Evolutionary conservation across 2,888 invertebrate species (phyloP), one percentile per base, ranked within the genome.

Genomic region (Eupsilia transversa): DNA sequence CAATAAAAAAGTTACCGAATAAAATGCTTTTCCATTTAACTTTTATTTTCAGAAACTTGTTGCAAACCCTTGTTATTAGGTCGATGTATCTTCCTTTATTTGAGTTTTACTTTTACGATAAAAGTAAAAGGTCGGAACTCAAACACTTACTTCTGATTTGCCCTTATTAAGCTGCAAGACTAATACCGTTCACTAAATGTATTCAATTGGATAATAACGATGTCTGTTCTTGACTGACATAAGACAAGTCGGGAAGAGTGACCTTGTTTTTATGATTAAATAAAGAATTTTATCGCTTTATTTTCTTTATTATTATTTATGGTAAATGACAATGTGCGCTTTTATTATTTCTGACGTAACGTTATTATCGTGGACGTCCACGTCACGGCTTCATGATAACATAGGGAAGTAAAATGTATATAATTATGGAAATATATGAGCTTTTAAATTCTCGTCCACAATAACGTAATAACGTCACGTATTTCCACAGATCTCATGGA

Each of bases 131-230:
- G 73, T 80, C 72, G 70, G 78, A 82, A 82, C 80, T 81, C 87
- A 82, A 87, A 86, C 86, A 85, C 81, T 88, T 82, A 84, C 80
- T 87, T 79, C 81, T 88, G 86, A 90, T 88, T 87, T 88, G 80
- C 74, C 85, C 82, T 88, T 90, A 90, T 88, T 89, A 89, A 80
- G 86, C 79, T 84, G 72, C 87, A 90, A 88, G 85, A 86, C 74
- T 85, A 83, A 86, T 85, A 85, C 79, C 77, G 84, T 83, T 84
- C 82, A 86, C 89, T 85, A 88, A 92, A 92, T 93, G 87, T 90
- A 89, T 91, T 92, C 92, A 93, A 93, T 93, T 93, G 93, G 88
- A 93, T 93, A 92, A 93, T 92, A 86, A 91, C 89, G 77, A 81
- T 77, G 82, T 84, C 82, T 87, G 79, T 83, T 88, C 90, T 87